Percentiles rank a stretch among this genome's conserved stretches.
These are phyloP conservation scores for Cricetomys ansorgei DNA, from an alignment of 2,113 vertebrate genomes.

Conservation along the genomic window DNA sequence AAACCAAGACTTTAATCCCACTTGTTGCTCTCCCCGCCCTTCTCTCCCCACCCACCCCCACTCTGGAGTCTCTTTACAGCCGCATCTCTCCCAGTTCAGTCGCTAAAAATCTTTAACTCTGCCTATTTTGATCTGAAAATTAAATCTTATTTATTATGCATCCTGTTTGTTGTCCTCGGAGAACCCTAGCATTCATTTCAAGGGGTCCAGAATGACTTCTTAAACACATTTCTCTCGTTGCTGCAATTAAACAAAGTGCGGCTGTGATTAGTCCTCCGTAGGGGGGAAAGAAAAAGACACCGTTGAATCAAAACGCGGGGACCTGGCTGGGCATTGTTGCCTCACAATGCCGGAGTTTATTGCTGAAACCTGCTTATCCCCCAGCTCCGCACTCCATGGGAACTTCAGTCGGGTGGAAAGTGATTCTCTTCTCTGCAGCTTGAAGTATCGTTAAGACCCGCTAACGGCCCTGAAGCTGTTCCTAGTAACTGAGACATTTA, in stretches of 20 bases:
- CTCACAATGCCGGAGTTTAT: slow-evolving; percentile 99
- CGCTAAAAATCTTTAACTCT: slow-evolving; percentile 90
- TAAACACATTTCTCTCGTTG: slow-evolving; percentile 99
- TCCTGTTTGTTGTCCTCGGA: slow-evolving; percentile 97
- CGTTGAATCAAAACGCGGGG: slow-evolving; percentile 99
- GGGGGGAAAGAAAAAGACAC: slow-evolving; percentile 99
- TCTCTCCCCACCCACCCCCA: slow-evolving; percentile 74
- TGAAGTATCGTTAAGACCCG: slow-evolving; percentile 92
- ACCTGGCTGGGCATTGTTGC: slow-evolving; percentile 99
- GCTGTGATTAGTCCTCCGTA: slow-evolving; percentile 99
- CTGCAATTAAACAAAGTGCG: slow-evolving; percentile 99
- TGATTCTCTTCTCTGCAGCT: slow-evolving; percentile 94
- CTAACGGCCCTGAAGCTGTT: slow-evolving; percentile 92
- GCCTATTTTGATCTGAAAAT: slow-evolving; percentile 91
- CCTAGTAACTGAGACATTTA: slow-evolving; percentile 98
- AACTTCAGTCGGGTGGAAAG: slow-evolving; percentile 99
- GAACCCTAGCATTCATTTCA: slow-evolving; percentile 95
- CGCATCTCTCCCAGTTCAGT: slow-evolving; percentile 89
- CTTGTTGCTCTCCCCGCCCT: slow-evolving; percentile 90
- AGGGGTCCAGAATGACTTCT: slow-evolving; percentile 99
- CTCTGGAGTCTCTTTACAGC: slow-evolving; percentile 83
- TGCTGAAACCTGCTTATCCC: slow-evolving; percentile 99
- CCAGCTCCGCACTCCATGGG: slow-evolving; percentile 98
- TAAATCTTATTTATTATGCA: slow-evolving; percentile 94
- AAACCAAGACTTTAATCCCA: slow-evolving; percentile 91